Evolutionary conservation across 2,113 vertebrate species (phyloP), one percentile per base, ranked within the genome.

Genomic region (Forbesichthys agassizii): DNA sequence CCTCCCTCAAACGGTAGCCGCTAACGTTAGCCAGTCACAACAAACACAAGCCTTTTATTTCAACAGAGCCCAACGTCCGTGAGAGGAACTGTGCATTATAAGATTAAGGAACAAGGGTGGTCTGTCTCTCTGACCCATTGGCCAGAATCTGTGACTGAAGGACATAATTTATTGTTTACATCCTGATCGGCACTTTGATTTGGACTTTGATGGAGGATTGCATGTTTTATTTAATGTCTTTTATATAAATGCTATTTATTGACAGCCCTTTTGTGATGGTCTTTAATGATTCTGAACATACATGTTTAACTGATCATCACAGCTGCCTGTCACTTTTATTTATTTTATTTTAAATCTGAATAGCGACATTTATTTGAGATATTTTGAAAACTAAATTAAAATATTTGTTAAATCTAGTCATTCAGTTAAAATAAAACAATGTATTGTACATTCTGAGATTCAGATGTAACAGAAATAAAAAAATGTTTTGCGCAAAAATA

Each of bases 121-220:
- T 36, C 61, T 59, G 27, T 27, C 46, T 63, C 56, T 61, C 68
- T 53, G 9, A 53, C 11, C 48, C 62, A 10, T 1, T 42, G 36
- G 7, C 36, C 36, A 42, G 36, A 7, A 2, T 61, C 6, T 54
- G 64, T 14, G 64, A 79, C 69, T 64, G 74, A 86, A 80, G 70
- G 71, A 80, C 76, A 27, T 18, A 1, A 9, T 64, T 60, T 48
- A 11, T 72, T n/a, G 65, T 77, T 73, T 72, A 80, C 73, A 9
- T 70, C 3, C 57, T 83, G 27, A 27, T 27, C 27, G 1, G 78
- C 81, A 84, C 73, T 79, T 77, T 80, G 78, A 57, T 79, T 83
- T 67, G 59, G 51, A 27, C 58, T 9, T 27, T 48, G 75, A 86
- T 69, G 77, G 73, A 84, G 63, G 0, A 52, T 33, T 55, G 84